Evolutionary conservation across 2,113 vertebrate genomes (phyloP), one percentile per base, ranked within the genome.

Genomic region (Amphiprion percula): DNA sequence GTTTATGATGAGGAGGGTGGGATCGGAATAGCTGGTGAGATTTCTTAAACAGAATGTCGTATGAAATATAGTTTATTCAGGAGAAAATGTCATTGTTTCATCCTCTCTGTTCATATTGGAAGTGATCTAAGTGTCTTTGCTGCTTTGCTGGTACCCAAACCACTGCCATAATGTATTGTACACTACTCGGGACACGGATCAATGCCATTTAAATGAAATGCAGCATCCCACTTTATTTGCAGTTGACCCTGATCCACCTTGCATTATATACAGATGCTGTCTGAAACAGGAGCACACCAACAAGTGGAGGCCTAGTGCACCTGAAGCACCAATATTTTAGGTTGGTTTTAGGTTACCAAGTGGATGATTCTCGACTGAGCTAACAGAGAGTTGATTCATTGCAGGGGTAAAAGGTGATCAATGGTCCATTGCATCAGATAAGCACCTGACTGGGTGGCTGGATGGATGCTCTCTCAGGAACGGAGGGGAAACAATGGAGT

Each of bases 361-460:
- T 85, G 74, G 89, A 90, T 80, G 86, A 88, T 79, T 78, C 72
- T 79, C 72, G 41, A 50, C 63, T 86, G 75, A 60, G 17, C 80
- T 70, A 85, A 93, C 92, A 93, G 86, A 87, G 88, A 79, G 72
- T 46, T 76, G 84, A 92, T 91, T 92, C 89, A 91, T 80, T 84
- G 68, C 59, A 55, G 39, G 74, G 88, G 81, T 86, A 85, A 90
- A 85, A 89, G 91, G 92, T 90, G 92, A 92, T 90, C 91, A 93
- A 93, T 93, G 91, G 89, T 90, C 91, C 91, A 75, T 89, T 88
- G 82, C 90, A 93, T 92, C 91, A 91, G 94, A 94, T 94, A 93
- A 93, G 86, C 74, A 79, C 80, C 90, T 86, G 79, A 74, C 69
- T 90, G 90, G 87, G 90, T 87, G 90, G 89, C 79, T 84, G 74